Percentiles rank a stretch among this genome's conserved stretches.
Conservation (phyloP, 1,140 invertebrate genomes). For the Akabosia matsudoensis region DNA sequence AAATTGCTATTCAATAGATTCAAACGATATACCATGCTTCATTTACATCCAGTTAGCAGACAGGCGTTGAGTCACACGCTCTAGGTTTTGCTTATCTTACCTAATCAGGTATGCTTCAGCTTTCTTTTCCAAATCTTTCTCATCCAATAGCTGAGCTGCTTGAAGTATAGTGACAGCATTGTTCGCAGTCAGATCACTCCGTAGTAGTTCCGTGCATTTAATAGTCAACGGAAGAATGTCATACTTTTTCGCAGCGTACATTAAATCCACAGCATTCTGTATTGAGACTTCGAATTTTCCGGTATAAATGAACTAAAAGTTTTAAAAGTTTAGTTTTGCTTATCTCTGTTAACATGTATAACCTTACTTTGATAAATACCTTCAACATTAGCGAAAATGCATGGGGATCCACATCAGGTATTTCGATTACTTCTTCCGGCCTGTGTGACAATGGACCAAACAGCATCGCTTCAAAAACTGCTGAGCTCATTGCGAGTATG, state of each 20-base stretch:
- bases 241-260: slow-evolving; percentile 32
- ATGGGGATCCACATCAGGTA: slow-evolving; percentile 23
- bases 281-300: slow-evolving; percentile 23
- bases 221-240: background rate
- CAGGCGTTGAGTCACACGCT: too few relatives aligned
- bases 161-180: slow-evolving; percentile 34
- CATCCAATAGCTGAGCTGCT: slow-evolving; percentile 29
- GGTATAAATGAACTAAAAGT: slow-evolving; percentile 31
- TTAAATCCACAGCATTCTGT: slow-evolving; percentile 27
- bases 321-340: background rate
- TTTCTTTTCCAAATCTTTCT: slow-evolving; percentile 15
- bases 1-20: slow-evolving; percentile 29
- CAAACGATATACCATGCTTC: background rate
- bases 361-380: too few relatives aligned
- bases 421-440: slow-evolving; percentile 24
- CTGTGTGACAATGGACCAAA: slow-evolving; percentile 17
- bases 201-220: slow-evolving; percentile 14
- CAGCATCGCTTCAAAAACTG: slow-evolving; percentile 34
- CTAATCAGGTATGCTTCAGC: slow-evolving; percentile 14
- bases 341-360: background rate
- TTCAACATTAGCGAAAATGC: slow-evolving; percentile 26
- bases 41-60: background rate
- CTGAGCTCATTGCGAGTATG: slow-evolving; percentile 24
- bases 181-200: slow-evolving; percentile 24
- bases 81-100: background rate